Conservation (phyloP, 2,888 invertebrate species). For the Scaptomyza parva region DNA sequence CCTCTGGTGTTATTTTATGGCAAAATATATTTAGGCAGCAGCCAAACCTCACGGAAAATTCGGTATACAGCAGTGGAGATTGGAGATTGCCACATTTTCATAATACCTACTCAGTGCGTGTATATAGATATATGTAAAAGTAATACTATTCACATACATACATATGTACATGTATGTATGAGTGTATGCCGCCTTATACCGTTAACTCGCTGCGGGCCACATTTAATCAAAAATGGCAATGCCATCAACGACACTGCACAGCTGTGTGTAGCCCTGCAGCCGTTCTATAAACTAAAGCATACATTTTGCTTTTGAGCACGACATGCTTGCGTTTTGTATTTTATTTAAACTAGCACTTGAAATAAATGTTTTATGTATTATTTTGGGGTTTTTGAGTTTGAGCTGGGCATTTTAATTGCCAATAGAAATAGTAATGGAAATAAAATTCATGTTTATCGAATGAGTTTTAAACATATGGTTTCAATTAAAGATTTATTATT, state of each 20-base stretch:
- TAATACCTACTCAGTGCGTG: constrained; percentile 36
- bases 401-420: constrained; percentile 3
- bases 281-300: constrained; percentile 37
- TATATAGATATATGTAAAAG: background rate
- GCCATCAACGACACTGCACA: constrained; percentile 33
- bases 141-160: constrained; percentile 1
- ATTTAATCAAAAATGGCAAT: constrained; percentile 71
- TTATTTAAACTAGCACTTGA: constrained; percentile 21
- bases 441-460: background rate
- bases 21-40: constrained; percentile 58
- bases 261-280: constrained; percentile 7
- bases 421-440: constrained; percentile 1
- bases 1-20: constrained; percentile 73
- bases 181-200: constrained; percentile 1
- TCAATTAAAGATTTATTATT: background rate
- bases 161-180: background rate
- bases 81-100: constrained; percentile 51
- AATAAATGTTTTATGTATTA: constrained; percentile 1
- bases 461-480: background rate
- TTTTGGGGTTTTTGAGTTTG: background rate
- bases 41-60: constrained; percentile 3
- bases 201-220: constrained; percentile 58
- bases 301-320: constrained; percentile 19
- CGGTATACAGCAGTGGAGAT: background rate
- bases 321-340: constrained; percentile 17